Percentiles rank a stretch among this genome's conserved stretches.
These are phyloP conservation scores for Cygnus atratus DNA, from an alignment of 2,113 vertebrate genomes.

Conservation along the genomic window DNA sequence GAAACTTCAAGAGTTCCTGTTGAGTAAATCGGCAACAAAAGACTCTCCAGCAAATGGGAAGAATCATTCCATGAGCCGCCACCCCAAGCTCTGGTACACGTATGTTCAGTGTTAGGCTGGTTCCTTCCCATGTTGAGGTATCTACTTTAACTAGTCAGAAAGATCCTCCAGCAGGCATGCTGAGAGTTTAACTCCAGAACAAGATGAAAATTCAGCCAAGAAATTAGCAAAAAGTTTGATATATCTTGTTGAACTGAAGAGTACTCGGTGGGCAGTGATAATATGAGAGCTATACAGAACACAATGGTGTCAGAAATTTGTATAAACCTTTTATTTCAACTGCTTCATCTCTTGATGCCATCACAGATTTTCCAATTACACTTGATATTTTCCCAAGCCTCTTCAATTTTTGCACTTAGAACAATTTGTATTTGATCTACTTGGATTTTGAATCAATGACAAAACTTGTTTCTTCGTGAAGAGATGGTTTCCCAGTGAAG, in stretches of 20 bases:
- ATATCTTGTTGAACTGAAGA: not conserved
- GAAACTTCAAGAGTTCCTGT: slow-evolving; percentile 98
- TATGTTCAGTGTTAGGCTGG: slow-evolving; percentile 77
- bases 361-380: not conserved
- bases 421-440: not conserved
- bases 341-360: not conserved
- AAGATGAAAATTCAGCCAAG: not conserved
- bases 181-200: not conserved
- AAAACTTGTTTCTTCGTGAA: not conserved
- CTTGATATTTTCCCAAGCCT: not conserved
- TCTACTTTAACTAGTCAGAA: not conserved
- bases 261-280: not conserved
- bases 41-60: slow-evolving; percentile 85
- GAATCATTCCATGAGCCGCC: slow-evolving; percentile 87
- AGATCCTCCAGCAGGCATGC: not conserved
- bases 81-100: slow-evolving; percentile 96
- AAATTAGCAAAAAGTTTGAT: not conserved
- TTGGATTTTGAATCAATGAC: not conserved
- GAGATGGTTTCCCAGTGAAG: not conserved
- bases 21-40: slow-evolving; percentile 95
- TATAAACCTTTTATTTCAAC: not conserved
- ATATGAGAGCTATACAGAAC: not conserved
- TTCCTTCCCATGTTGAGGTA: not conserved
- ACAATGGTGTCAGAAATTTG: not conserved
- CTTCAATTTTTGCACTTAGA: not conserved